Conservation (phyloP, 2,888 invertebrate genomes). For the Melipona bicolor region DNA sequence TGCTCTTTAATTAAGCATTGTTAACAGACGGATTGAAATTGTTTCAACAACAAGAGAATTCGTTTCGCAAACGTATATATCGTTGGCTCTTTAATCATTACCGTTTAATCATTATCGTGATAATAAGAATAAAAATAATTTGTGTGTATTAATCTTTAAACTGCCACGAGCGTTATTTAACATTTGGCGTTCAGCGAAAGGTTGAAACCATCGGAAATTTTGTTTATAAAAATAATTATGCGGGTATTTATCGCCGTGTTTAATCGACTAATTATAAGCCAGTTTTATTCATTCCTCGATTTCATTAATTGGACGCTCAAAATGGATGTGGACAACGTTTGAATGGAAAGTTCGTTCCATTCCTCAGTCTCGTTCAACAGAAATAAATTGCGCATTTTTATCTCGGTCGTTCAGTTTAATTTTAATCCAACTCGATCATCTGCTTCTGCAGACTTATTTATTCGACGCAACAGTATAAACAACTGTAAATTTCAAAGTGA, state of each 20-base stretch:
- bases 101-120: no score
- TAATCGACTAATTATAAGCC: background rate
- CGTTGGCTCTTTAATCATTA: no score
- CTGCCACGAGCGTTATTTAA: no score
- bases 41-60: no score
- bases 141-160: no score
- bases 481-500: background rate
- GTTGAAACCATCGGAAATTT: background rate
- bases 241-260: background rate
- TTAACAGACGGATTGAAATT: no score
- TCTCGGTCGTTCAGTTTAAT: background rate
- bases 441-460: background rate
- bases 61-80: no score
- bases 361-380: background rate
- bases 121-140: no score
- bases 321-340: background rate
- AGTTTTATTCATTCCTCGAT: background rate
- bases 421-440: background rate
- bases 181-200: no score
- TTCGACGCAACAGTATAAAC: background rate
- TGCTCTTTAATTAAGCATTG: no score
- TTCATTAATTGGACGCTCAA: background rate
- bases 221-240: background rate
- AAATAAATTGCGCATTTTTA: background rate
- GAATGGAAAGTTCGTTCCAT: background rate